These are phyloP conservation scores for Willowsia nigromaculata DNA, from an alignment of 2,888 invertebrate species.

Conservation along the genomic window DNA sequence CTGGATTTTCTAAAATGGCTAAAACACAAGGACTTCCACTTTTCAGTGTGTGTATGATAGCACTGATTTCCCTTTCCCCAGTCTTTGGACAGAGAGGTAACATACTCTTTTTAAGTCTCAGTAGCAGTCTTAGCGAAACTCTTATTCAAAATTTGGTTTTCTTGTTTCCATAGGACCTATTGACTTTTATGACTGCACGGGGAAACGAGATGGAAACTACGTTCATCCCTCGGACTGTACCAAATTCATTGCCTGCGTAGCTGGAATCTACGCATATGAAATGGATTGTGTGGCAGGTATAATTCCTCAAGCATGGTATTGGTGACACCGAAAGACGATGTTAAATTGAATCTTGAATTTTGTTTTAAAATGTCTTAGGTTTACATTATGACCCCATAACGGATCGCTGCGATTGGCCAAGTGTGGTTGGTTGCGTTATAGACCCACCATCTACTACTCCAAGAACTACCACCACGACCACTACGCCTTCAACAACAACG, in stretches of 20 bases:
- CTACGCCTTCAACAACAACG: not conserved
- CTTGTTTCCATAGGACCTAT: no score
- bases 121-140: no score
- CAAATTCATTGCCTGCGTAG: slow-evolving; percentile 70
- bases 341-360: no score
- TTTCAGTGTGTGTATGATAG: no score
- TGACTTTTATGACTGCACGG: slow-evolving; percentile 63
- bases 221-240: slow-evolving; percentile 64
- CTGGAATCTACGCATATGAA: slow-evolving; percentile 66
- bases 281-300: slow-evolving; percentile 52
- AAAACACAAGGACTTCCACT: no score
- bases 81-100: no score
- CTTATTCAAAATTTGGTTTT: no score
- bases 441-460: slow-evolving; percentile 34
- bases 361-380: slow-evolving; percentile 24
- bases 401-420: slow-evolving; percentile 47
- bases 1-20: no score
- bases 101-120: no score
- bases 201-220: slow-evolving; percentile 65
- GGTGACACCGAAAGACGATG: no score
- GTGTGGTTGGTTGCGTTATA: slow-evolving; percentile 29
- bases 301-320: no score
- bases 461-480: slow-evolving; percentile 10
- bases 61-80: no score
- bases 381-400: slow-evolving; percentile 37